Base-by-base conservation (phyloP, 2,797 vertebrate species). In the Mycteria americana region DNA sequence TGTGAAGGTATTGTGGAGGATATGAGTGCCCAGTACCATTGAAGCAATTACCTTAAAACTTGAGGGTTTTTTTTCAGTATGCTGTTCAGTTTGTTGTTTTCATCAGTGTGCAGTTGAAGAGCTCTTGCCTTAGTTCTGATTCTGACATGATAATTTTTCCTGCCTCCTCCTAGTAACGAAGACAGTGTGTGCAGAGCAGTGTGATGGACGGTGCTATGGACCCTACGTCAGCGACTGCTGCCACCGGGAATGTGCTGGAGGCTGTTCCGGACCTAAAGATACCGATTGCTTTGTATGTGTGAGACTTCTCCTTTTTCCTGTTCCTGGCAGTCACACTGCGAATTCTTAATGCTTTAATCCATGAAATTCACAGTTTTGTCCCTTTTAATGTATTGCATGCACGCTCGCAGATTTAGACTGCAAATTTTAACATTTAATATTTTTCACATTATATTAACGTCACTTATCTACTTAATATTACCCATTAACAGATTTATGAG, bases 201-300 rank as follows among this genome's bases (percentile, higher is more conserved):
- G 99, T 87, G 99, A 99, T 43, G 99, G 99, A 63, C 99, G 99
- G 84, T 99, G 99, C 97, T 99, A 99, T 0, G 99, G 99, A 63
- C 99, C 99, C 43, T 99, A 99, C n/a, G 98, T 99, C 97, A 99
- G 99, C 5, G 98, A 99, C 98, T 99, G 99, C 97, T 99, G 99
- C 97, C 99, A 99, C 96, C 98, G 99, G 5, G 99, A 99, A 95
- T 99, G 99, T 6, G 99, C 99, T 7, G 99, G 99, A 45, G 99
- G 99, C 95, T 99, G 99, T 93, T 99, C 98, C 0, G 99, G 99
- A 95, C 99, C 99, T 31, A 99, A 99, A 97, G 99, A 99, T 98
- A 99, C 99, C 0, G 99, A 99, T 93, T 99, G 99, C 97, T 99
- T 99, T 41, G 99, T 99, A 98, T 2, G 99, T 99, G 81, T 31